A percentile compares a stretch with the other conserved stretches of the same genome.
Evolutionary conservation across 2,888 invertebrate species (phyloP).

Genomic region (Nipponacmea schrenckii): DNA sequence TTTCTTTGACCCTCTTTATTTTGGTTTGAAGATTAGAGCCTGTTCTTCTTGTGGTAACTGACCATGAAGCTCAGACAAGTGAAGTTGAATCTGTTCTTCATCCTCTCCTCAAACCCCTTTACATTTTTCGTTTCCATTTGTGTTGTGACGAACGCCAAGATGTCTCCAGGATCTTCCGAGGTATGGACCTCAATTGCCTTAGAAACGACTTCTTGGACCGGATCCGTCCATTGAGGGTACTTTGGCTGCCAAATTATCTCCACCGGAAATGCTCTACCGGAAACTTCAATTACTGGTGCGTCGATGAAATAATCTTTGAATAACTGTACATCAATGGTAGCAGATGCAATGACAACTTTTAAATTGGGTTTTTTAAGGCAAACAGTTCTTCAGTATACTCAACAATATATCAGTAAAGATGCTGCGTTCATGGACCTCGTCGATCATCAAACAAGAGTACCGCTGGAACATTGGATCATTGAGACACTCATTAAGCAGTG

Average conservation of each 20-base stretch:
- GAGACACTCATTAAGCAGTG: conserved; percentile 62
- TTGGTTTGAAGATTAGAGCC: conserved; percentile 53
- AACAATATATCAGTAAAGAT: conserved; percentile 66
- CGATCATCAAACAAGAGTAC: conserved; percentile 53
- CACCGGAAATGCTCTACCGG: conserved; percentile 65
- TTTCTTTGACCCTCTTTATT: conserved; percentile 52
- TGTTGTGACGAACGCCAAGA: conserved; percentile 67
- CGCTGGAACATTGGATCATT: conserved; percentile 46
- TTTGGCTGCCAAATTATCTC: conserved; percentile 51
- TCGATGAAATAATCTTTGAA: conserved; percentile 61
- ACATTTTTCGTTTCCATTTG: conserved; percentile 63
- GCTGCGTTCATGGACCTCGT: too few relatives aligned
- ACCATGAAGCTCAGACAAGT: conserved; percentile 58
- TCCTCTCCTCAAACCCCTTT: conserved; percentile 5
- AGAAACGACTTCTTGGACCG: too few relatives aligned
- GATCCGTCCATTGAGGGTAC: conserved; percentile 39
- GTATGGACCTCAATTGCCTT: conserved; percentile 59
- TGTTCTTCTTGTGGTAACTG: conserved; percentile 62
- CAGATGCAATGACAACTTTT: conserved; percentile 65
- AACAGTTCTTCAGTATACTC: conserved; percentile 60
- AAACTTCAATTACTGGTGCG: conserved; percentile 58
- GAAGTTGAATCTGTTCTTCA: conserved; percentile 32
- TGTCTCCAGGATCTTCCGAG: conserved; percentile 55
- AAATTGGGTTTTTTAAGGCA: conserved; percentile 55
- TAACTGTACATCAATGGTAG: conserved; percentile 64